Evolutionary conservation across 2,888 invertebrate species (phyloP).

Genomic region (Smittia aterrima): DNA sequence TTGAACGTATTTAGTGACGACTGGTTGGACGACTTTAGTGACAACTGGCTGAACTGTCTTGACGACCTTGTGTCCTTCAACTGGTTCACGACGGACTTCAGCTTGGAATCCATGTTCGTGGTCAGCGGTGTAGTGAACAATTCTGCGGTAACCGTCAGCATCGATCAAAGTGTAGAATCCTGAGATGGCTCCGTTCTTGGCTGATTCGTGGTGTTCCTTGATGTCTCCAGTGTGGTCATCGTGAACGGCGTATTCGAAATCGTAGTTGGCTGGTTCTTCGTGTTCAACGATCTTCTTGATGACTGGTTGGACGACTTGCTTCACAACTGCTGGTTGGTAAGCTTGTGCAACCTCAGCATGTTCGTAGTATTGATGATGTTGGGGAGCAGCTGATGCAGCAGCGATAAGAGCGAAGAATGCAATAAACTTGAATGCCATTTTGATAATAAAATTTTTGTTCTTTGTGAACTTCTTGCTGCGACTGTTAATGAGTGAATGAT

Average conservation of each 20-base stretch:
- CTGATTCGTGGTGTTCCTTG: slow-evolving; percentile 24
- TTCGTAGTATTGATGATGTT: background rate
- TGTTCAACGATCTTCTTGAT: background rate
- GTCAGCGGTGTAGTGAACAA: slow-evolving; percentile 36
- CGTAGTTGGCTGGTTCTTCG: slow-evolving; percentile 35
- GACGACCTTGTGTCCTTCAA: slow-evolving; percentile 18
- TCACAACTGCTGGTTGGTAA: background rate
- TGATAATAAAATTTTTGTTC: background rate
- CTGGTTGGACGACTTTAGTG: slow-evolving; percentile 7
- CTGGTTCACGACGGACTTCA: slow-evolving; percentile 29
- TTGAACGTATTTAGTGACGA: background rate
- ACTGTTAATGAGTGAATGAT: background rate
- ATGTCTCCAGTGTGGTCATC: slow-evolving; percentile 21
- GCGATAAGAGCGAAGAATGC: background rate
- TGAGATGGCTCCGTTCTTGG: slow-evolving; percentile 5
- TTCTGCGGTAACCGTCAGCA: slow-evolving; percentile 32
- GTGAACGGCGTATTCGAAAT: slow-evolving; percentile 36
- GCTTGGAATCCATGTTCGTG: slow-evolving; percentile 36
- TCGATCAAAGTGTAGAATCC: slow-evolving; percentile 37
- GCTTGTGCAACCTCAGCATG: background rate
- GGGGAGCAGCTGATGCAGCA: background rate
- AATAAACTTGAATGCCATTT: slow-evolving; percentile 9
- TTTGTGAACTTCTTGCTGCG: background rate
- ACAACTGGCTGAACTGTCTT: background rate
- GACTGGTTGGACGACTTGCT: slow-evolving; percentile 17